Conservation (phyloP, 2,113 vertebrate species). For the Trogon surrucura region DNA sequence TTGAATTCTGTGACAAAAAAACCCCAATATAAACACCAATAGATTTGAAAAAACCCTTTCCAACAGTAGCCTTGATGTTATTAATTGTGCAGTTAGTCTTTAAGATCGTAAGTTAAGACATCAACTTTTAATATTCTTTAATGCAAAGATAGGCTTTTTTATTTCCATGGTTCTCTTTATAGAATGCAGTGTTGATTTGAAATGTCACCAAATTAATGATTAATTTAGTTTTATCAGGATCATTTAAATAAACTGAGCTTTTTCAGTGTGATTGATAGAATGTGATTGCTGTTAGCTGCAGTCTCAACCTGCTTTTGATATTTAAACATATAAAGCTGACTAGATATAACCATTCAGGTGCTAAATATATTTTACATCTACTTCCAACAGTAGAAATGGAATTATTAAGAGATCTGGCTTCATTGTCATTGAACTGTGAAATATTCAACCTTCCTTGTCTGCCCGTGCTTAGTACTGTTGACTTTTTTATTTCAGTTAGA, state of each 20-base stretch:
- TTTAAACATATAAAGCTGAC: slow-evolving; percentile 90
- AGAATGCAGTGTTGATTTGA: slow-evolving; percentile 80
- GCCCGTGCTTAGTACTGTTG: slow-evolving; percentile 86
- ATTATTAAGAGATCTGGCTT: slow-evolving; percentile 85
- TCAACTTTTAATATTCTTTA: slow-evolving; percentile 33
- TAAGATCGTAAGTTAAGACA: slow-evolving; percentile 20
- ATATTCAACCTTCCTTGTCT: slow-evolving; percentile 90
- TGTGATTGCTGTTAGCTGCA: slow-evolving; percentile 84
- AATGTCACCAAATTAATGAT: slow-evolving; percentile 86
- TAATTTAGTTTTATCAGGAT: slow-evolving; percentile 86
- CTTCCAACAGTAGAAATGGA: slow-evolving; percentile 77
- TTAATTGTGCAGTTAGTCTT: slow-evolving; percentile 33
- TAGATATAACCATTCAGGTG: slow-evolving; percentile 85
- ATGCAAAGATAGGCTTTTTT: background rate
- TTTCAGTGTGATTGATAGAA: slow-evolving; percentile 84
- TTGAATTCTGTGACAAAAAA: background rate
- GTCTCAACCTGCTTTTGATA: slow-evolving; percentile 86
- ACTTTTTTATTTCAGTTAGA: slow-evolving; percentile 93
- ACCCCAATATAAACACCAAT: background rate
- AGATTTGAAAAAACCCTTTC: slow-evolving; percentile 5
- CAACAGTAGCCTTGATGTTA: background rate
- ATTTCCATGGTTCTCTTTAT: slow-evolving; percentile 47
- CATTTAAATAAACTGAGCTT: slow-evolving; percentile 89
- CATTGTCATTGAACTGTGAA: slow-evolving; percentile 86
- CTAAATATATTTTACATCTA: slow-evolving; percentile 86